These are phyloP conservation scores for Tigriopus japonicus DNA, from an alignment of 1,140 invertebrate genomes.

Conservation along the genomic window DNA sequence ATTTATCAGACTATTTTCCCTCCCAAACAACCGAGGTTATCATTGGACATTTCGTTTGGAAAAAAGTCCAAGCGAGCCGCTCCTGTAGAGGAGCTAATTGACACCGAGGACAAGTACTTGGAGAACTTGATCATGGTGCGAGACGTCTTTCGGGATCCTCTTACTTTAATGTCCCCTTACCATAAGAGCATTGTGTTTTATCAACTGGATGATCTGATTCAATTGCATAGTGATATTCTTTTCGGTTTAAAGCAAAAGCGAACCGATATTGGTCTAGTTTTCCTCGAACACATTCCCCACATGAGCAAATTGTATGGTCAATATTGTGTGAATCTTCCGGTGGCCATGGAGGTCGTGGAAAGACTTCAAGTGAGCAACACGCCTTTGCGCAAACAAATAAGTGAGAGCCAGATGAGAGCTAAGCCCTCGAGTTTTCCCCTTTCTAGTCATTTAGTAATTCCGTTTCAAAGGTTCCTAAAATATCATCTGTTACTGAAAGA, in stretches of 20 bases:
- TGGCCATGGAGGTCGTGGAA: background rate
- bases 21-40: background rate
- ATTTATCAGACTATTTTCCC: slow-evolving; percentile 12
- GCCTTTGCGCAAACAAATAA: background rate
- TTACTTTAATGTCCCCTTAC: background rate
- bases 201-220: slow-evolving; percentile 10
- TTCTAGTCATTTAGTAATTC: slow-evolving; percentile 11
- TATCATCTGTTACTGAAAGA: slow-evolving; percentile 6
- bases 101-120: slow-evolving; percentile 12
- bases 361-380: background rate
- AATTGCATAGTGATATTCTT: slow-evolving; percentile 2
- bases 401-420: background rate
- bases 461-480: slow-evolving; percentile 14
- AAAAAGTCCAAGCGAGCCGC: slow-evolving; percentile 3
- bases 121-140: slow-evolving; percentile 14
- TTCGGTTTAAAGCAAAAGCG: background rate
- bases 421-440: slow-evolving; percentile 10
- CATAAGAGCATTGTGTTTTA: slow-evolving; percentile 5
- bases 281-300: background rate
- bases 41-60: background rate
- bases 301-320: background rate
- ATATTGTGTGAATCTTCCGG: slow-evolving; percentile 5
- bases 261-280: background rate
- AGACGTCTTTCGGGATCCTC: slow-evolving; percentile 8
- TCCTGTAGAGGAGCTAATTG: slow-evolving; percentile 8